Evolutionary conservation across 2,888 invertebrate species (phyloP).

Genomic region (Crioceris asparagi): DNA sequence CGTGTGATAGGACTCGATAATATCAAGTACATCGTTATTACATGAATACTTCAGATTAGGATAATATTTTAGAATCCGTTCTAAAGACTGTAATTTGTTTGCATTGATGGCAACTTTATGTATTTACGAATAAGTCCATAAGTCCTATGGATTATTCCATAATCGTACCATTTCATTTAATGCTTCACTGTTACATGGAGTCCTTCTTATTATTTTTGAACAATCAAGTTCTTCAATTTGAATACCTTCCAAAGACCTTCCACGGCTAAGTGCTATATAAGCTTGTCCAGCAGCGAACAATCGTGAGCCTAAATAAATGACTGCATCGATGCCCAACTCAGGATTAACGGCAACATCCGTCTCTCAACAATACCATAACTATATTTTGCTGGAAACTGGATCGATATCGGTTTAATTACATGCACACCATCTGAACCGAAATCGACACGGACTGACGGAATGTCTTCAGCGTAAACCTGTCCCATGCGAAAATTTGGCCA

Average conservation of each 20-base stretch:
- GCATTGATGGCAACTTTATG: too few relatives aligned
- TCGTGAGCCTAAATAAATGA: neutral
- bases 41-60: too few relatives aligned
- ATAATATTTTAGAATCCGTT: too few relatives aligned
- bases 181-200: neutral
- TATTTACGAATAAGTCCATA: too few relatives aligned
- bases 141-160: too few relatives aligned
- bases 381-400: constrained; percentile 5
- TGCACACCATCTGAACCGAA: constrained; percentile 4
- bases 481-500: constrained; percentile 5
- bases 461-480: constrained; percentile 7
- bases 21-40: too few relatives aligned
- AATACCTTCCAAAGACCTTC: constrained; percentile 19
- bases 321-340: constrained; percentile 16
- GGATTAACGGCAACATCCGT: constrained; percentile 1
- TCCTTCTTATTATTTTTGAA: constrained; percentile 3
- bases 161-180: constrained; percentile 1
- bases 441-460: constrained; percentile 9
- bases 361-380: constrained; percentile 4
- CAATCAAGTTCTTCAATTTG: constrained; percentile 22
- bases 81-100: too few relatives aligned
- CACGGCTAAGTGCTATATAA: constrained; percentile 24
- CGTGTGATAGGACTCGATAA: too few relatives aligned
- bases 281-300: constrained; percentile 22
- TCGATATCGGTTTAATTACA: constrained; percentile 3